Conservation (phyloP, 2,888 invertebrate species). For the Xestia rhomboidea region DNA sequence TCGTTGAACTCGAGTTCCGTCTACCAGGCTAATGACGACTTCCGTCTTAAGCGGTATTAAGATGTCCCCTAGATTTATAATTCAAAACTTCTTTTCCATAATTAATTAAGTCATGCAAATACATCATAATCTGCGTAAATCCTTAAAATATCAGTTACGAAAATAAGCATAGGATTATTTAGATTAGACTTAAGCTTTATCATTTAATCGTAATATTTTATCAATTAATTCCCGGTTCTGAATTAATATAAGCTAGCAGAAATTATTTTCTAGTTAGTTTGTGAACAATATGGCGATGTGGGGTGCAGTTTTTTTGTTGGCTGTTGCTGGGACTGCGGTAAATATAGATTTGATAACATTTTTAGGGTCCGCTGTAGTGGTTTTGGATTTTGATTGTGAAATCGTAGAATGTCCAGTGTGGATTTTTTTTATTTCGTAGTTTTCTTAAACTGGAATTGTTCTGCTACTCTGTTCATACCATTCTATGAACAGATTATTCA, state of each 20-base stretch:
- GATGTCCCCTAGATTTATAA: not conserved
- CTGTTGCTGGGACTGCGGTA: constrained; percentile 40
- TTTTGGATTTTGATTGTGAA: not conserved
- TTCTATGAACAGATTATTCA: not conserved
- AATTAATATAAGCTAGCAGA: constrained; percentile 51
- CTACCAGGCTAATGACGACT: not conserved
- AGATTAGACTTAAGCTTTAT: constrained; percentile 49
- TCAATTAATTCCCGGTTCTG: constrained; percentile 56
- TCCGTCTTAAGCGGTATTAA: not conserved
- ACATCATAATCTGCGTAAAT: constrained; percentile 30
- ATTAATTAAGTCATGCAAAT: constrained; percentile 5
- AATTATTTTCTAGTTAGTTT: constrained; percentile 41
- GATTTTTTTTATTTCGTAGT: not conserved
- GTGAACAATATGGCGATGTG: constrained; percentile 29
- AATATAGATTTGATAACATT: constrained; percentile 14
- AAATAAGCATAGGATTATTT: constrained; percentile 45
- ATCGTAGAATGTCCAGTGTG: not conserved
- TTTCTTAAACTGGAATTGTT: not conserved
- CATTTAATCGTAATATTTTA: constrained; percentile 51
- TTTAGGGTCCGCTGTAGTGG: not conserved
- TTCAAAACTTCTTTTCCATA: not conserved
- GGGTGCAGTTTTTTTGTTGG: constrained; percentile 31
- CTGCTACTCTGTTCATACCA: not conserved
- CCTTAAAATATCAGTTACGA: constrained; percentile 43
- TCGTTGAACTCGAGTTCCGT: not conserved